Conservation (phyloP, 2,888 invertebrate species). For the Epinotia brunnichana region DNA sequence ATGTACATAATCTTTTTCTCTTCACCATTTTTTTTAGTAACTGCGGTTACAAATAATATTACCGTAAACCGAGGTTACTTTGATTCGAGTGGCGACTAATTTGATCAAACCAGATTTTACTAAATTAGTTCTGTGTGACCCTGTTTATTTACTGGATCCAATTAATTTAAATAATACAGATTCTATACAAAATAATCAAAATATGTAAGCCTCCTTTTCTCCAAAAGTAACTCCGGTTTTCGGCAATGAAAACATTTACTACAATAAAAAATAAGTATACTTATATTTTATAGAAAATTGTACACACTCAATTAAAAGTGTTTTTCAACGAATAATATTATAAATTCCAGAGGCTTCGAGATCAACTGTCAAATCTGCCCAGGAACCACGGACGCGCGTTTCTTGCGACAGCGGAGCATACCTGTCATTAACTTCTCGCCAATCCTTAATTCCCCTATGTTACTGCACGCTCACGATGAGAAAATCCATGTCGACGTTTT, state of each 20-base stretch:
- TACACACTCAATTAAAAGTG: not conserved
- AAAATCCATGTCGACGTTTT: constrained; percentile 89
- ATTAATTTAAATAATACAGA: too few species aligned
- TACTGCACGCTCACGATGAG: constrained; percentile 93
- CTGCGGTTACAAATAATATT: too few species aligned
- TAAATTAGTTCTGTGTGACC: too few species aligned
- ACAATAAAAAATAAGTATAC: too few species aligned
- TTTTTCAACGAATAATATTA: not conserved
- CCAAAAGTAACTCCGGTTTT: not conserved
- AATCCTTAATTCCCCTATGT: constrained; percentile 89
- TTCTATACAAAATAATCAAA: too few species aligned
- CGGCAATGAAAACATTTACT: not conserved
- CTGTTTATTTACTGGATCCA: too few species aligned
- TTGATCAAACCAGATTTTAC: too few species aligned
- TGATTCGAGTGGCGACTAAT: too few species aligned
- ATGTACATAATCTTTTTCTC: too few species aligned
- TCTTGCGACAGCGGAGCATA: constrained; percentile 87
- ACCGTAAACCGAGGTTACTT: too few species aligned
- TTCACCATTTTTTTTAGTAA: too few species aligned
- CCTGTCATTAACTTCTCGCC: constrained; percentile 93
- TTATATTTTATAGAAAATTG: not conserved
- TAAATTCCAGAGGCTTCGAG: constrained; percentile 58
- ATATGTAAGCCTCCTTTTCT: too few species aligned
- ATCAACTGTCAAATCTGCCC: constrained; percentile 86
- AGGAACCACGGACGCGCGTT: constrained; percentile 94